Base-by-base conservation (phyloP, 2,113 vertebrate species). In the Archocentrus centrarchus region DNA sequence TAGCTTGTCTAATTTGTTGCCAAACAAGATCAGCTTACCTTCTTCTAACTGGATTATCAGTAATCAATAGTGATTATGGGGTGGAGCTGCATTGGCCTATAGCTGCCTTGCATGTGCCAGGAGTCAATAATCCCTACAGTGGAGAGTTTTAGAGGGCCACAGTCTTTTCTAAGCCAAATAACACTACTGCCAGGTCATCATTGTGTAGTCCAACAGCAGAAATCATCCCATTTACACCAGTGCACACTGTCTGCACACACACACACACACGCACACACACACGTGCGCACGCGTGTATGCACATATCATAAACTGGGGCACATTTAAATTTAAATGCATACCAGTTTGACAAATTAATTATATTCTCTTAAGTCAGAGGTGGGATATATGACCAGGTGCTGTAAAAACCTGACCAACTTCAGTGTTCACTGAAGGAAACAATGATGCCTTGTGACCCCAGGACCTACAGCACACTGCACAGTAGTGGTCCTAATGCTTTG, bases 41-140 rank as follows among this genome's bases (percentile, higher is more conserved):
- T 81, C 83, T 59, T 13, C 68, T 89, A 93, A 93, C 79, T 90
- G 85, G 77, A 93, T 94, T 92, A 93, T 92, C 86, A 87, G 87
- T 92, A 88, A 93, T 94, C 93, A 92, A 89, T 93, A 91, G 87
- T 93, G 87, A 90, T 94, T 94, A 93, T 93, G 79, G 90, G 82
- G 57, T 80, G 80, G 75, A 85, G 80, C 86, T 81, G 82, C 59
- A 84, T 37, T 80, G 84, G 77, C 84, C 76, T 78, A 70, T 81
- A 75, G 81, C 50, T 58, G 75, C 14, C 53, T 27, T 73, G 20
- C 37, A 3, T 85, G 75, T 84, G 77, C 83, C 85, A 80, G 64
- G 22, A 89, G 85, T 90, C 89, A 89, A 85, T 86, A 89, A 88
- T 89, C 77, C 87, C 86, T 62, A 70, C 81, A 85, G 50, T 14